These are phyloP conservation scores for Gryon sp. DNA, from an alignment of 1,140 invertebrate species.

Conservation along the genomic window DNA sequence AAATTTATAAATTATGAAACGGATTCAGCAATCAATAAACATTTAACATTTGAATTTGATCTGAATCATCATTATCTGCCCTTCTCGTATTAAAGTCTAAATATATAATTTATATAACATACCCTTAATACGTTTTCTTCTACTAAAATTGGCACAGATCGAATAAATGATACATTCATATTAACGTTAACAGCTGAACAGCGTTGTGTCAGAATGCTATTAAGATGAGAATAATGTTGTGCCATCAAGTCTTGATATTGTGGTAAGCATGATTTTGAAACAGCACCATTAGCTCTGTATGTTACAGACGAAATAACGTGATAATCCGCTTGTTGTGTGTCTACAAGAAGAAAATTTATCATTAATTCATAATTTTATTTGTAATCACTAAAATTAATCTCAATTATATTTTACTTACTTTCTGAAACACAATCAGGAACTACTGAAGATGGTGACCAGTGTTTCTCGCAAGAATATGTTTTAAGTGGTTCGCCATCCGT, in stretches of 20 bases:
- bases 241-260: constrained; percentile 92
- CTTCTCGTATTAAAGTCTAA: too few relatives aligned
- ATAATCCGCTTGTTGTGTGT: constrained; percentile 95
- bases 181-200: constrained; percentile 97
- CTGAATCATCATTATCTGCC: too few relatives aligned
- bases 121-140: constrained; percentile 92
- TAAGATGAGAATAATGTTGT: constrained; percentile 89
- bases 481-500: constrained; percentile 93
- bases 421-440: constrained; percentile 96
- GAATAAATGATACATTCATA: constrained; percentile 95
- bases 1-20: too few relatives aligned
- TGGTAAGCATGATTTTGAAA: constrained; percentile 88
- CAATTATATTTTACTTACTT: constrained; percentile 79
- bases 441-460: constrained; percentile 91
- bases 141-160: constrained; percentile 86
- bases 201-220: constrained; percentile 90
- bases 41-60: too few relatives aligned
- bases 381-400: background rate
- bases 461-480: constrained; percentile 89
- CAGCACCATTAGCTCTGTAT: constrained; percentile 93
- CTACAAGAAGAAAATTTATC: constrained; percentile 76
- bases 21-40: too few relatives aligned
- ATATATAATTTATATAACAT: constrained; percentile 18
- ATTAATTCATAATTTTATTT: background rate
- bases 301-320: constrained; percentile 93